These are phyloP conservation scores for Aspiorhynchus laticeps DNA, from an alignment of 2,113 vertebrate genomes.

Conservation along the genomic window DNA sequence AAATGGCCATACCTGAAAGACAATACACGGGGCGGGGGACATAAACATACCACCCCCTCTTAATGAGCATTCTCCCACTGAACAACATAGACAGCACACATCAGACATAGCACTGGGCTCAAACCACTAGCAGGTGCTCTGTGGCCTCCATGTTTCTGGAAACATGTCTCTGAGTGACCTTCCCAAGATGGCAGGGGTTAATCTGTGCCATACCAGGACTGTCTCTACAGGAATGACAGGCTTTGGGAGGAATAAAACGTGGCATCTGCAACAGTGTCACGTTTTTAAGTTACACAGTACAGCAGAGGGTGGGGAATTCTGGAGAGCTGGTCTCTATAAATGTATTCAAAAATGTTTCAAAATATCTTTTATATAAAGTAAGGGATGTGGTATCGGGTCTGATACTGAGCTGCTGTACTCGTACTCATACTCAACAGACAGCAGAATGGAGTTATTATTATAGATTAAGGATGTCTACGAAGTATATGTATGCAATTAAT, in stretches of 20 bases:
- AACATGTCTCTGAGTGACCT: constrained; percentile 46
- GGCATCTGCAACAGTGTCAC: not conserved
- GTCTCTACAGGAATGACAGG: constrained; percentile 6
- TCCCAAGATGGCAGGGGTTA: constrained; percentile 30
- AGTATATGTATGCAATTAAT: too few relatives aligned
- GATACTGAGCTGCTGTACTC: too few relatives aligned
- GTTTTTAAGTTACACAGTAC: constrained; percentile 7
- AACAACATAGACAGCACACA: constrained; percentile 18
- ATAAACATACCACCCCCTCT: constrained; percentile 46
- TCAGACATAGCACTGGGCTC: constrained; percentile 14
- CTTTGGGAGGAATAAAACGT: constrained; percentile 45
- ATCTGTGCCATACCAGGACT: constrained; percentile 37
- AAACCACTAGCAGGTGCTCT: constrained; percentile 46
- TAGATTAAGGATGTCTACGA: too few relatives aligned
- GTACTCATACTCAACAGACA: too few relatives aligned
- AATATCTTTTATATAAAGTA: not conserved
- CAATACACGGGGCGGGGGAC: constrained; percentile 47
- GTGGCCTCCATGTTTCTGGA: constrained; percentile 49
- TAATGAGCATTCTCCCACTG: constrained; percentile 39
- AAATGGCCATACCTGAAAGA: constrained; percentile 94
- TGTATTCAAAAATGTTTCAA: not conserved
- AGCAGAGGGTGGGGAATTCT: not conserved
- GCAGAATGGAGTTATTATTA: too few relatives aligned
- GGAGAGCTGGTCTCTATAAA: not conserved
- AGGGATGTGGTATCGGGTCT: too few relatives aligned